phyloP scores from a whole-genome alignment of 1,140 invertebrate genomes.

The Maniola jurtina region DNA sequence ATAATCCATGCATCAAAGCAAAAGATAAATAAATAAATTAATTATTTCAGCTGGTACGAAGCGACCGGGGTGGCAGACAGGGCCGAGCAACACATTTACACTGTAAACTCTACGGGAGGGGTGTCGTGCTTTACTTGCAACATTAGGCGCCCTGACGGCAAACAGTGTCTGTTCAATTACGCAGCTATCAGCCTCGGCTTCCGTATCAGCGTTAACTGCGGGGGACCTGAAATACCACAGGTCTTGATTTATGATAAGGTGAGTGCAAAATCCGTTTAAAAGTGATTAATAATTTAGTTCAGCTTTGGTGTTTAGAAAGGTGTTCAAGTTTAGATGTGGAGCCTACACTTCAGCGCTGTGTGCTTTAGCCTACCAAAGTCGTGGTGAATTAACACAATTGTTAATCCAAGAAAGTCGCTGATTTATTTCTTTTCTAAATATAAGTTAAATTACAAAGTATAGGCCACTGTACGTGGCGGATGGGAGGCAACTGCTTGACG shows the following conservation, averaged over 20 bases:
- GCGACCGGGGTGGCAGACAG: conserved; percentile 82
- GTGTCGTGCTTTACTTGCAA: conserved; percentile 82
- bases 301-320: too few species aligned
- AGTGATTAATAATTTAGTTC: too few species aligned
- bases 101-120: conserved; percentile 54
- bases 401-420: too few species aligned
- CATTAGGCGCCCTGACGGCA: conserved; percentile 73
- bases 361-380: too few species aligned
- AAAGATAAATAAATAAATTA: background rate
- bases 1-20: too few species aligned
- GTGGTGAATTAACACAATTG: too few species aligned
- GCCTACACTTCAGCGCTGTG: too few species aligned
- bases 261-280: conserved; percentile 20
- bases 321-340: too few species aligned
- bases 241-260: conserved; percentile 65
- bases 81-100: conserved; percentile 83
- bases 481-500: too few species aligned
- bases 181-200: conserved; percentile 84
- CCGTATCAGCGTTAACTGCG: conserved; percentile 86
- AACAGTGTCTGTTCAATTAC: conserved; percentile 83
- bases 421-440: too few species aligned
- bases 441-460: too few species aligned
- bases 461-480: too few species aligned
- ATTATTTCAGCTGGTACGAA: conserved; percentile 82
- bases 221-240: conserved; percentile 78